These are phyloP conservation scores for Odontocerum albicorne DNA, from an alignment of 2,888 invertebrate species.

Conservation along the genomic window DNA sequence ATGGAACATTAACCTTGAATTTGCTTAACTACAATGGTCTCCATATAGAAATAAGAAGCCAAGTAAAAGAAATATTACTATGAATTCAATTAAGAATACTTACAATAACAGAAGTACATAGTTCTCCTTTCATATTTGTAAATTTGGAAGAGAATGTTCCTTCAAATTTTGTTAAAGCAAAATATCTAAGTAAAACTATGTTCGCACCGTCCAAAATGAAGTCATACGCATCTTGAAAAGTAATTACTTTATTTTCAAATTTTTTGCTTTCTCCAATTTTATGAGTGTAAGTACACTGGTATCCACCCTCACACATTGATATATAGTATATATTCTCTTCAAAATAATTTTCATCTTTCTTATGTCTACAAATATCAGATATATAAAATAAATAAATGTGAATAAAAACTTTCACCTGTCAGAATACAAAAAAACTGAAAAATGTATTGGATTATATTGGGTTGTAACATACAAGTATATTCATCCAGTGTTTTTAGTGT, in stretches of 20 bases:
- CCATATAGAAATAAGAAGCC: too few species aligned
- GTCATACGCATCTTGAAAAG: conserved; percentile 51
- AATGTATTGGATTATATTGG: too few species aligned
- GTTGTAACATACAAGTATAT: too few species aligned
- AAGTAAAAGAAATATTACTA: too few species aligned
- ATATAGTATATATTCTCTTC: conserved; percentile 59
- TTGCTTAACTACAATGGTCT: too few species aligned
- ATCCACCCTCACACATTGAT: conserved; percentile 57
- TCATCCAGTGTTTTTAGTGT: too few species aligned
- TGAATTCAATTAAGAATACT: conserved; percentile 41
- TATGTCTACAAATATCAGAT: conserved; percentile 44
- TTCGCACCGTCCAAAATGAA: conserved; percentile 66
- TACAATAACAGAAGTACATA: conserved; percentile 65
- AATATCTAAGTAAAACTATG: conserved; percentile 61
- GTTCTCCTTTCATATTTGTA: conserved; percentile 60
- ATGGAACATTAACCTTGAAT: too few species aligned
- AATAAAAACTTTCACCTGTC: neutral
- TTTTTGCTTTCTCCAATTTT: conserved; percentile 50
- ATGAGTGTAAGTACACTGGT: conserved; percentile 57
- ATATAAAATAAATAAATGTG: neutral
- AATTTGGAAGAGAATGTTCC: conserved; percentile 60
- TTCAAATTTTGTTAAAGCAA: conserved; percentile 55
- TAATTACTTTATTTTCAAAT: conserved; percentile 55
- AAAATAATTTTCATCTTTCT: conserved; percentile 47
- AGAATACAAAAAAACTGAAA: neutral